Conservation (phyloP, 2,888 invertebrate genomes). For the Nipponacmea schrenckii region DNA sequence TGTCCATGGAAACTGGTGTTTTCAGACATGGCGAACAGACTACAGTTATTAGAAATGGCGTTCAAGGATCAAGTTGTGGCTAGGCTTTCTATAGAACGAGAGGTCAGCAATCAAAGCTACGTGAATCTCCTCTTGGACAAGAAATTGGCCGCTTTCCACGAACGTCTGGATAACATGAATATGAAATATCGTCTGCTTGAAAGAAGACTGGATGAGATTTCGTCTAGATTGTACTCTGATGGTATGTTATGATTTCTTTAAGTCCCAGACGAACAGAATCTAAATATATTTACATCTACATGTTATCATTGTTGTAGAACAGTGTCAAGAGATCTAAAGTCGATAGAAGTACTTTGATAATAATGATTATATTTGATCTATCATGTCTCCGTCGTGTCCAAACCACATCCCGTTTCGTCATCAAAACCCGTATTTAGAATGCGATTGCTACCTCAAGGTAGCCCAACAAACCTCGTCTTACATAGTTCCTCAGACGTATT, state of each 20-base stretch:
- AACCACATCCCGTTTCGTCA: too few species aligned
- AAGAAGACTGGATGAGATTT: conserved; percentile 26
- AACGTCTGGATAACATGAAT: conserved; percentile 42
- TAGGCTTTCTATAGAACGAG: conserved; percentile 43
- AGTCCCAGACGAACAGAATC: neutral
- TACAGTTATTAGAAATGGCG: conserved; percentile 53
- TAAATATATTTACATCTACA: too few species aligned
- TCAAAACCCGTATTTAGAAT: too few species aligned
- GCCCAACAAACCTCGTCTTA: too few species aligned
- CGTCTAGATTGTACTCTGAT: conserved; percentile 39
- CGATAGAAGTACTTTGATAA: too few species aligned
- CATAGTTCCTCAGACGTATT: too few species aligned
- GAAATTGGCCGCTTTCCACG: conserved; percentile 40
- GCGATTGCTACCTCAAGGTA: too few species aligned
- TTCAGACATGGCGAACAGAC: conserved; percentile 49
- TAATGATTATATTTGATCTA: too few species aligned
- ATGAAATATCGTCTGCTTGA: conserved; percentile 34
- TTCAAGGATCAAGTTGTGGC: conserved; percentile 57
- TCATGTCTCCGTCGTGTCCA: too few species aligned
- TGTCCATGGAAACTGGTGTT: conserved; percentile 47
- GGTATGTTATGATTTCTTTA: conserved; percentile 27
- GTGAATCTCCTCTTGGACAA: conserved; percentile 40
- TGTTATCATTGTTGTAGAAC: too few species aligned
- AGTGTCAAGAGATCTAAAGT: too few species aligned
- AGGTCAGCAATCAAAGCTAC: conserved; percentile 52